Conservation (phyloP, 1,140 invertebrate species). For the Drosophila pandora region DNA sequence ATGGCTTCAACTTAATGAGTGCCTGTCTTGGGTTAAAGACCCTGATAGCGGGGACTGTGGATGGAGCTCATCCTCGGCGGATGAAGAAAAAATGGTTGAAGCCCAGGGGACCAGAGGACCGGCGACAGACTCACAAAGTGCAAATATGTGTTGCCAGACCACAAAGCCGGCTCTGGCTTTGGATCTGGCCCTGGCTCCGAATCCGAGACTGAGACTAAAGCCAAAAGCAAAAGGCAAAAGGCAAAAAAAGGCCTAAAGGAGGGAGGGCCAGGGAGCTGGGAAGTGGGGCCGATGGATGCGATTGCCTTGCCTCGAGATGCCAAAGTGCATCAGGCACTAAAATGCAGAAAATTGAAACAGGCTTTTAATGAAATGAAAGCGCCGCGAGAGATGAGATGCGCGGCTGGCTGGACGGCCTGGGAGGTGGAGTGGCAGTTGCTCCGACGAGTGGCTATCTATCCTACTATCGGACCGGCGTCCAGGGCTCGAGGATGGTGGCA, state of each 20-base stretch:
- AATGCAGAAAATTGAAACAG: conserved; percentile 83
- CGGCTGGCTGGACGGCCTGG: not conserved
- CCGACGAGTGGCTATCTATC: conserved; percentile 17
- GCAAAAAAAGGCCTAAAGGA: not conserved
- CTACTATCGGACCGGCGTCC: conserved; percentile 28
- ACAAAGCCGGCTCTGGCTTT: conserved; percentile 25
- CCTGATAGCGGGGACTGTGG: conserved; percentile 9
- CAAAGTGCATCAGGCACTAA: conserved; percentile 83
- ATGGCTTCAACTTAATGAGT: too few species aligned
- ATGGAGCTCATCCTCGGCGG: conserved; percentile 8
- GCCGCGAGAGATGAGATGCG: conserved; percentile 57
- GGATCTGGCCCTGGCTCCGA: not conserved
- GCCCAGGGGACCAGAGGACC: not conserved
- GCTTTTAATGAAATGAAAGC: conserved; percentile 81
- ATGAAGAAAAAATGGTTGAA: conserved; percentile 2
- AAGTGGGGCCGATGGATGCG: conserved; percentile 1
- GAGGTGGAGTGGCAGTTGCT: not conserved
- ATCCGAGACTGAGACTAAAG: not conserved
- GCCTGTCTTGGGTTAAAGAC: conserved; percentile 16
- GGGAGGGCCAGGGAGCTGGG: not conserved
- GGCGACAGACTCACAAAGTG: conserved; percentile 54
- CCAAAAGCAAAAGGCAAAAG: conserved; percentile 14
- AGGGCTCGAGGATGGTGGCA: conserved; percentile 34
- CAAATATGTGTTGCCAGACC: conserved; percentile 70
- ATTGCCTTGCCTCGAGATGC: conserved; percentile 58